These are phyloP conservation scores for Eupithecia vulgata DNA, from an alignment of 2,888 invertebrate genomes.

Conservation along the genomic window DNA sequence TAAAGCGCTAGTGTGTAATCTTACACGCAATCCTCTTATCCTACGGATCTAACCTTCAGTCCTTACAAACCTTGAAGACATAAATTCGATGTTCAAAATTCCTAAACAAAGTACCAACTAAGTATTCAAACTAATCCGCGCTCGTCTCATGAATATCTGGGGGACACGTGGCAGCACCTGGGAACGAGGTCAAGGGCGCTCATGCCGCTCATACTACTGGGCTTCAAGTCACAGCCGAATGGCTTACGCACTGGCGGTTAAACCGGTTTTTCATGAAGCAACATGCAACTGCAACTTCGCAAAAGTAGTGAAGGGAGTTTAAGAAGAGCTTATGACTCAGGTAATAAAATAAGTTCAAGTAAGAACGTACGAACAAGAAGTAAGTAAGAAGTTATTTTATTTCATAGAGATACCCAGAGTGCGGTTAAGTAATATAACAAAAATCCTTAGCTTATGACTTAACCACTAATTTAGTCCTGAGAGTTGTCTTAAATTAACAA, in stretches of 20 bases:
- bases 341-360: no score
- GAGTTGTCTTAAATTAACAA: background rate
- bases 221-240: slow-evolving; percentile 11
- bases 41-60: background rate
- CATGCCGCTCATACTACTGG: background rate
- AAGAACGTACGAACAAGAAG: no score
- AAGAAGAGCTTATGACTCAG: background rate
- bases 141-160: slow-evolving; percentile 35
- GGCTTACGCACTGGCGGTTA: background rate
- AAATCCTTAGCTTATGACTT: background rate
- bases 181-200: slow-evolving; percentile 29
- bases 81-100: background rate
- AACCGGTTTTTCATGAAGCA: background rate
- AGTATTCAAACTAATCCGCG: slow-evolving; percentile 11
- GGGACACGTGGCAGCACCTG: slow-evolving; percentile 28
- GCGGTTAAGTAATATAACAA: no score
- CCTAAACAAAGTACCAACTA: slow-evolving; percentile 4
- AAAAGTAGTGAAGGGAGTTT: background rate
- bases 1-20: background rate
- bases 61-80: background rate
- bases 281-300: background rate
- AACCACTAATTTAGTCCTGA: background rate
- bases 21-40: background rate
- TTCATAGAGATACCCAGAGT: no score
- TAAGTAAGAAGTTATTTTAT: background rate